These are phyloP conservation scores for Coccyzus lansbergi DNA, from an alignment of 2,797 vertebrate species.

Conservation along the genomic window DNA sequence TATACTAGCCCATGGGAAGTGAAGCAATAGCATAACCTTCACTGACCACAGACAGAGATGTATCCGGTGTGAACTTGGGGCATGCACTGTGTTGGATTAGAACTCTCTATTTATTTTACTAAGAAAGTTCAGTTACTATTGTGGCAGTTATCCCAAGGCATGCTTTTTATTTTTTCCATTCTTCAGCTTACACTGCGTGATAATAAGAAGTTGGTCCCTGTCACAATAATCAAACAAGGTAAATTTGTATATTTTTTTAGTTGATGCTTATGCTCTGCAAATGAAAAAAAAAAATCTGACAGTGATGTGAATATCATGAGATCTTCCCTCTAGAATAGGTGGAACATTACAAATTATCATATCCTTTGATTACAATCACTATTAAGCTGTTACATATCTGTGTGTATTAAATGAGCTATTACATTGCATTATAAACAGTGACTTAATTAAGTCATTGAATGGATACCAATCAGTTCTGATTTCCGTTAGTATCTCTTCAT, in stretches of 20 bases:
- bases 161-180: not conserved
- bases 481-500: not conserved
- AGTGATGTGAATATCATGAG: not conserved
- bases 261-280: not conserved
- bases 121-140: not conserved
- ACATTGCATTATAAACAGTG: not conserved
- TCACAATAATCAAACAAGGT: conserved; percentile 84
- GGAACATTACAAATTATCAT: not conserved
- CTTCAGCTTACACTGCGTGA: conserved; percentile 70
- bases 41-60: not conserved
- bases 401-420: not conserved
- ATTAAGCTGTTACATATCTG: not conserved
- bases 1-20: not conserved
- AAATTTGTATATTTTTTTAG: conserved; percentile 20
- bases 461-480: not conserved
- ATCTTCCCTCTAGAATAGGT: not conserved
- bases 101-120: not conserved
- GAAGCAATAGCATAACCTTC: not conserved
- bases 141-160: not conserved
- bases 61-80: not conserved
- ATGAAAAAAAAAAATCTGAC: not conserved
- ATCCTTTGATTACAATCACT: not conserved
- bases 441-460: not conserved
- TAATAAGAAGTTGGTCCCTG: conserved; percentile 75
- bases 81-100: not conserved